Evolutionary conservation across 2,797 vertebrate genomes (phyloP).

Genomic region (Malurus splendens): DNA sequence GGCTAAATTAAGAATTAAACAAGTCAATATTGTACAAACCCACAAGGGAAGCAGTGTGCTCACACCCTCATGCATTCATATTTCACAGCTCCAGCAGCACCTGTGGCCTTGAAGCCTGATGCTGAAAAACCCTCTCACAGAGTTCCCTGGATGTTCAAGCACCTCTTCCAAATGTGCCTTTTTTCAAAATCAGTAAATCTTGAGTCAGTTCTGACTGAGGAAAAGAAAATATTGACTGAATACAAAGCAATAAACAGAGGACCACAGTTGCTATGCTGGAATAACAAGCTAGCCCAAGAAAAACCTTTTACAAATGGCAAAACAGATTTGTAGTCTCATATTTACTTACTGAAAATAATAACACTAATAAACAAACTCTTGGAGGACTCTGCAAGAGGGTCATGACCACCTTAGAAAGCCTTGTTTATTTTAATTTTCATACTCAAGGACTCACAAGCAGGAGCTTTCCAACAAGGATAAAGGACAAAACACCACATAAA

Average conservation of each 20-base stretch:
- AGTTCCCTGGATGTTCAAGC: background rate
- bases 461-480: background rate
- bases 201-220: background rate
- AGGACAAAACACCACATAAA: background rate
- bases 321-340: background rate
- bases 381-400: background rate
- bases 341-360: background rate
- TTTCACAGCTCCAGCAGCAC: background rate
- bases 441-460: background rate
- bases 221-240: conserved; percentile 29
- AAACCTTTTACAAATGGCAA: conserved; percentile 4
- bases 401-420: background rate
- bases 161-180: background rate
- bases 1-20: conserved; percentile 17
- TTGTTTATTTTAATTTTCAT: background rate
- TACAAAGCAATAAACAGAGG: conserved; percentile 4
- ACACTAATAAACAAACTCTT: background rate
- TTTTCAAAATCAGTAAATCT: background rate
- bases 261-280: background rate
- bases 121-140: background rate
- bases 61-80: no score
- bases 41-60: background rate
- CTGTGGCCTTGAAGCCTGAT: background rate
- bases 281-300: background rate
- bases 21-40: background rate